A percentile compares a stretch with the other conserved stretches of the same genome.
Evolutionary conservation across 2,113 vertebrate genomes (phyloP).

Genomic region (Atlantisia rogersi): DNA sequence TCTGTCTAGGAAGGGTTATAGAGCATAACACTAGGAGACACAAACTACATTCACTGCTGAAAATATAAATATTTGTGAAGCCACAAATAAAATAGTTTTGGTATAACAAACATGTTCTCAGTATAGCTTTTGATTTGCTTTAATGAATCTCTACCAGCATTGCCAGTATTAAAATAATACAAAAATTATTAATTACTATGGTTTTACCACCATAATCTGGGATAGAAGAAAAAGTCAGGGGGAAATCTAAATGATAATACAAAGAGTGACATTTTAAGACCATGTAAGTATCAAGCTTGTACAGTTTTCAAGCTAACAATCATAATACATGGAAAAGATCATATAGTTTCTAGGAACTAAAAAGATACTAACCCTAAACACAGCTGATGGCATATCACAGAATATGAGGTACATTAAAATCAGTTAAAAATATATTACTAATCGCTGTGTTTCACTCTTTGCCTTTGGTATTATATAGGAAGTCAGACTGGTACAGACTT

Average conservation of each 20-base stretch:
- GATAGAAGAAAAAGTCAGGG: neutral
- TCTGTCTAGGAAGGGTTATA: neutral
- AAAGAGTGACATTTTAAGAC: neutral
- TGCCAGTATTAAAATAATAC: neutral
- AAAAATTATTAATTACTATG: neutral
- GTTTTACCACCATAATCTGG: neutral
- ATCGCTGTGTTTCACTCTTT: neutral
- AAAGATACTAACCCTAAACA: neutral
- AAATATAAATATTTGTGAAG: neutral
- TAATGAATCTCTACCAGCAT: neutral
- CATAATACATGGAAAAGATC: neutral
- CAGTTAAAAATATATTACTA: neutral
- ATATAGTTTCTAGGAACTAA: neutral
- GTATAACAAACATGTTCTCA: neutral
- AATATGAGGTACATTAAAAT: neutral
- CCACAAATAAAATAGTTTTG: fast-evolving
- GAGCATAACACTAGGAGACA: neutral
- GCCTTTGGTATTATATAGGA: neutral
- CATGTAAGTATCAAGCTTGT: neutral
- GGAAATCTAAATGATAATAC: neutral
- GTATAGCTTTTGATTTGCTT: neutral
- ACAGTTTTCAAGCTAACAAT: neutral
- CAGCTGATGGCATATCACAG: neutral
- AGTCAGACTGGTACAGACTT: neutral
- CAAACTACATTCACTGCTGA: neutral